Percentiles rank a stretch among this genome's conserved stretches.
phyloP scores from a whole-genome alignment of 2,113 vertebrate species.

The Megaceryle torquata region DNA sequence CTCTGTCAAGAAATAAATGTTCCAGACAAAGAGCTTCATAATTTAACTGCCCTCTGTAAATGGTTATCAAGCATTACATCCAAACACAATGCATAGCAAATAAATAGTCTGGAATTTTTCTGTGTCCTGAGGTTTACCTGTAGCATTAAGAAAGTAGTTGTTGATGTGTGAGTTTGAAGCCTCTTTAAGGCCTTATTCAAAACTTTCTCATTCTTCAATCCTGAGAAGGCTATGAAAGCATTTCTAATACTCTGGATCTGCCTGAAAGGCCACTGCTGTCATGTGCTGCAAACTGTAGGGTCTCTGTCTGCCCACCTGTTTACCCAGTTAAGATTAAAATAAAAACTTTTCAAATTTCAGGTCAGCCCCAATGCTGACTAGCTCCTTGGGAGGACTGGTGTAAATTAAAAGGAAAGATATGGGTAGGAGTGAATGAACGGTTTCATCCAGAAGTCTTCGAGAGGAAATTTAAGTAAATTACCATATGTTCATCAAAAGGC shows the following conservation, averaged over 20 bases:
- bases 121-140: not conserved
- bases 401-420: not conserved
- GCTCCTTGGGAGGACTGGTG: not conserved
- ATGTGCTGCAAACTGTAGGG: not conserved
- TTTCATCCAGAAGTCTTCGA: not conserved
- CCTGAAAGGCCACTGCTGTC: not conserved
- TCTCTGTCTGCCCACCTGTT: not conserved
- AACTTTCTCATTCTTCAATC: not conserved
- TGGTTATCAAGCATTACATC: accelerated
- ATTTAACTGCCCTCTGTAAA: not conserved
- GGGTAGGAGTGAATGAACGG: not conserved
- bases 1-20: not conserved
- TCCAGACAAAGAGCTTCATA: not conserved
- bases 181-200: not conserved
- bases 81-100: not conserved
- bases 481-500: not conserved
- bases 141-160: not conserved
- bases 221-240: accelerated
- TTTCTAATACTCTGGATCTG: not conserved
- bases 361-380: accelerated
- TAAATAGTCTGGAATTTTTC: not conserved
- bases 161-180: not conserved
- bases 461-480: not conserved
- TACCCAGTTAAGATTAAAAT: not conserved
- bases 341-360: not conserved